These are phyloP conservation scores for Stomorhina lunata DNA, from an alignment of 2,888 invertebrate genomes.

Conservation along the genomic window DNA sequence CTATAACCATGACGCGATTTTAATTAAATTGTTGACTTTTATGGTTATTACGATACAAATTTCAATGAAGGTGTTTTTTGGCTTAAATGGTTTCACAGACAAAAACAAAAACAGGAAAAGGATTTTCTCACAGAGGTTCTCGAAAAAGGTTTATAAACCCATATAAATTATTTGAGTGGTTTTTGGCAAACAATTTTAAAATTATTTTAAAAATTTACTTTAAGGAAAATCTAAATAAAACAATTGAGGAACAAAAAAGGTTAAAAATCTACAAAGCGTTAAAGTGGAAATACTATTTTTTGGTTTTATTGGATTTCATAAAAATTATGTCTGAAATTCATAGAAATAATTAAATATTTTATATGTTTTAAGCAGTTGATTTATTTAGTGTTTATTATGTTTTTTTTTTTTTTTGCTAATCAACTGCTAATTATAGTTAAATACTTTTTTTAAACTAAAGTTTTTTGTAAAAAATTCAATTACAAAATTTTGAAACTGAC, in stretches of 20 bases:
- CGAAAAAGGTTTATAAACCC: no score
- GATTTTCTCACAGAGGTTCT: constrained; percentile 8
- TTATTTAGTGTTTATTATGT: constrained; percentile 13
- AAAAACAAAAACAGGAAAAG: background rate
- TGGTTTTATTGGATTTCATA: background rate
- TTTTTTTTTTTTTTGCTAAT: constrained; percentile 30
- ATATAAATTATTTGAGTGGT: no score
- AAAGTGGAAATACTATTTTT: constrained; percentile 27
- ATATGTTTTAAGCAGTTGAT: background rate
- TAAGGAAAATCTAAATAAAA: background rate
- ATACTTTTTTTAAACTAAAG: background rate
- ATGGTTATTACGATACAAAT: background rate
- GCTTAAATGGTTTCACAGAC: background rate
- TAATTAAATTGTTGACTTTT: constrained; percentile 51
- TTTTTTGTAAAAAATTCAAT: constrained; percentile 11
- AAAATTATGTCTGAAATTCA: background rate
- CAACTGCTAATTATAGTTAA: background rate
- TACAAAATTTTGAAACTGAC: constrained; percentile 39
- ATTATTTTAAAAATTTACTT: constrained; percentile 6
- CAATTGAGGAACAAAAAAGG: background rate
- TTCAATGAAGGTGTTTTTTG: constrained; percentile 1
- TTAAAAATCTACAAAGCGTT: constrained; percentile 46
- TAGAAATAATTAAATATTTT: background rate
- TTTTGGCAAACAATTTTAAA: background rate
- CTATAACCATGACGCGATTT: constrained; percentile 33